Base-by-base conservation (phyloP, 1,140 invertebrate species). In the Stegodyphus dumicola region DNA sequence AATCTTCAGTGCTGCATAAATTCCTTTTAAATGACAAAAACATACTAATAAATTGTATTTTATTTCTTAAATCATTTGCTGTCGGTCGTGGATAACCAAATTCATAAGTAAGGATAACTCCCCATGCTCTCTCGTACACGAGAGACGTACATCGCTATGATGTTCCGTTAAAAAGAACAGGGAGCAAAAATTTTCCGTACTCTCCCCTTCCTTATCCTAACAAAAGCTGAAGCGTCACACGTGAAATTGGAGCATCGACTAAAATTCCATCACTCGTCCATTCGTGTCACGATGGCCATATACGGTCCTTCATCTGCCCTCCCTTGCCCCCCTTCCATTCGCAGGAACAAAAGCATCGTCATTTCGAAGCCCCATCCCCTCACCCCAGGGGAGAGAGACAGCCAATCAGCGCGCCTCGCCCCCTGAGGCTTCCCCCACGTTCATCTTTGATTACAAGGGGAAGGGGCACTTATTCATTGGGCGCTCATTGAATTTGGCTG, bases 201-300 rank as follows among this genome's bases (percentile, higher is more conserved):
- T n/a, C 18, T 60, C 33, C 33, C 56, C 18, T 73, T 73, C n/a
- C 9, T 52, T 9, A n/a, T 73, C 70, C 66, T 67, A 33, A 33
- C 33, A 33, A 33, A 33, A 33, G 33, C 33, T 33, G 33, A 78
- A 69, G 65, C 77, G 77, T 78, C 77, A 78, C 51, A 78, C 49
- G 51, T 53, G 77, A 69, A 69, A 78, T 78, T 67, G 67, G 77
- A 65, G 71, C 48, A 83, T 53, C 76, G 60, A 86, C 84, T 86
- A 78, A 86, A 86, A 86, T 86, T 67, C 84, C 84, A 86, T 86
- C 83, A 85, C 75, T 77, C 74, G 18, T 52, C 83, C 75, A 86
- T 86, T 86, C 75, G 6, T 56, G 11, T 33, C 81, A 67, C 70
- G 79, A 74, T 83, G 49, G 69, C 78, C 53, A 81, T 54, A 33